Evolutionary conservation across 2,113 vertebrate species (phyloP).

Genomic region (Antidorcas marsupialis): DNA sequence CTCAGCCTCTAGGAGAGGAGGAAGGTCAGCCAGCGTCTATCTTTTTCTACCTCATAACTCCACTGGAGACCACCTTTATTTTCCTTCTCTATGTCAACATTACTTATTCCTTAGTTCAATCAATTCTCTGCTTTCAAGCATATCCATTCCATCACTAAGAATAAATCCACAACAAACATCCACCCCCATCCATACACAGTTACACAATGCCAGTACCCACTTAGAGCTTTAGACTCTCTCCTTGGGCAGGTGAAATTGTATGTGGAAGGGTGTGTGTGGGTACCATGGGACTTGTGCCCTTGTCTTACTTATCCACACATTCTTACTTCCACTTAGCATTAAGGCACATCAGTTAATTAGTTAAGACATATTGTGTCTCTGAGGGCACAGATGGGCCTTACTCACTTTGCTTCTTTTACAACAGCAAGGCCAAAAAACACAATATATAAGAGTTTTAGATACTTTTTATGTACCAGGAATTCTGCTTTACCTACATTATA

Average conservation of each 20-base stretch:
- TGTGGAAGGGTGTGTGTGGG: not conserved
- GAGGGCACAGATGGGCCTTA: not conserved
- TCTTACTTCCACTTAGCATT: not conserved
- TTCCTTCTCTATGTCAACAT: not conserved
- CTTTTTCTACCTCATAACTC: not conserved
- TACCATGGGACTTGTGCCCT: not conserved
- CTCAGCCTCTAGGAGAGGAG: not conserved
- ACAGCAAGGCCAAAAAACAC: not conserved
- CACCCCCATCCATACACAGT: not conserved
- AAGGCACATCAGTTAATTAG: not conserved
- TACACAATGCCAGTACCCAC: not conserved
- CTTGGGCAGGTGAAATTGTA: not conserved
- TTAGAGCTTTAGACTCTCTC: not conserved
- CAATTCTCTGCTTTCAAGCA: not conserved
- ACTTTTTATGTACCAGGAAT: not conserved
- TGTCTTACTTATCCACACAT: not conserved
- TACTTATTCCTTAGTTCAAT: not conserved
- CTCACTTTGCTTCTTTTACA: not conserved
- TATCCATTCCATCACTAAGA: not conserved
- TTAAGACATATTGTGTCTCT: not conserved
- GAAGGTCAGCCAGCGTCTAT: not conserved
- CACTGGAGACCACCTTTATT: not conserved
- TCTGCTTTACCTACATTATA: not conserved
- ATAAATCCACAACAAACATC: not conserved
- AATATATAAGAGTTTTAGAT: not conserved